Evolutionary conservation across 2,888 invertebrate genomes (phyloP).

Genomic region (Venusia cambrica): DNA sequence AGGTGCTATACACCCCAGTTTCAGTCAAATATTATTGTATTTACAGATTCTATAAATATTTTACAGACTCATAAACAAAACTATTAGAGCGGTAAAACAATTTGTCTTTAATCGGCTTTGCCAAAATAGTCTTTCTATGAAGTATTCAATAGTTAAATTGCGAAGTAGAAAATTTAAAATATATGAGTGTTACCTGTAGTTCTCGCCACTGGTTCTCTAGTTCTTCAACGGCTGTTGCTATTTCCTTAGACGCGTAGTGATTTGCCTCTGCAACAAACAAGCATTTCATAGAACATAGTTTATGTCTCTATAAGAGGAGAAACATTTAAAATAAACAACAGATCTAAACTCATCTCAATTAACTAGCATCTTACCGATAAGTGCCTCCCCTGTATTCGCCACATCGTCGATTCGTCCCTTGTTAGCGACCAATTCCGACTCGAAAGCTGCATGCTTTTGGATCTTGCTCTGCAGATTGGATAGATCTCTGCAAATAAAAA

Average conservation of each 20-base stretch:
- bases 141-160: too few species aligned
- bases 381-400: conserved; percentile 87
- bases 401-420: conserved; percentile 92
- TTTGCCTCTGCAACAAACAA: conserved; percentile 77
- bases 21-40: too few species aligned
- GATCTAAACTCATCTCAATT: too few species aligned
- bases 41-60: too few species aligned
- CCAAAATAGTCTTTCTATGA: too few species aligned
- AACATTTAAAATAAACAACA: too few species aligned
- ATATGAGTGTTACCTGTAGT: conserved; percentile 75
- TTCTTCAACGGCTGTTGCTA: conserved; percentile 90
- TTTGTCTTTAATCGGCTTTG: too few species aligned
- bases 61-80: too few species aligned
- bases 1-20: too few species aligned
- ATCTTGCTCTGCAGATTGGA: conserved; percentile 98
- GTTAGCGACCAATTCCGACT: conserved; percentile 95
- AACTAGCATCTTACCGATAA: conserved; percentile 70
- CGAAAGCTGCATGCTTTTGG: conserved; percentile 97
- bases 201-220: conserved; percentile 93
- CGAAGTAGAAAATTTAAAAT: too few species aligned
- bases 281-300: background rate
- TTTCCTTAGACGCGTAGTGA: conserved; percentile 95
- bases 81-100: too few species aligned
- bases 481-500: conserved; percentile 83
- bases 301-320: too few species aligned